These are phyloP conservation scores for Poeciliopsis presidionis DNA, from an alignment of 2,797 vertebrate species.

Conservation along the genomic window DNA sequence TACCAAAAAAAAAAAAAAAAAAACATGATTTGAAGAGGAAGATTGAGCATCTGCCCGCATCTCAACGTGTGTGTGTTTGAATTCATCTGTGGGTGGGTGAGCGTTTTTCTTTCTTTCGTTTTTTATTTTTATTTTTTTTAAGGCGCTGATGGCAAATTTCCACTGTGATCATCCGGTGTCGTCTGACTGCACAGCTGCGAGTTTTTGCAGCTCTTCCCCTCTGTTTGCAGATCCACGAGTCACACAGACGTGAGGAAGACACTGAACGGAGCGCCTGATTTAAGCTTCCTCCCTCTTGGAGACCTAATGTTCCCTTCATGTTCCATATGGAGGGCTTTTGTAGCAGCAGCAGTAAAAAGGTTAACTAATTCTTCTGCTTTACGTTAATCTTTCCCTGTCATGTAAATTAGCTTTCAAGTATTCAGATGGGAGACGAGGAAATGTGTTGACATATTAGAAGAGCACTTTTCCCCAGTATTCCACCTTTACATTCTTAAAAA, in stretches of 20 bases:
- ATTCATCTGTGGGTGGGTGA: conserved; percentile 17
- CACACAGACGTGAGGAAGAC: conserved; percentile 20
- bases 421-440: background rate
- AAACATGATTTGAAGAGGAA: conserved; percentile 20
- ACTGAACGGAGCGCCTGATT: conserved; percentile 8
- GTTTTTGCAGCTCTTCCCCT: conserved; percentile 19
- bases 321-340: background rate
- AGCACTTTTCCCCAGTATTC: conserved; percentile 2
- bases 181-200: conserved; percentile 39
- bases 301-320: conserved; percentile 44
- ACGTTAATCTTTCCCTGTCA: conserved; percentile 17
- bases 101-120: background rate
- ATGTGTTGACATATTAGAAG: conserved; percentile 14
- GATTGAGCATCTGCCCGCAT: conserved; percentile 16
- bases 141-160: conserved; percentile 55
- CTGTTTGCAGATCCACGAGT: conserved; percentile 40
- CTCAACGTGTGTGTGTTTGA: conserved; percentile 26
- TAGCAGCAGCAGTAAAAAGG: conserved; percentile 1
- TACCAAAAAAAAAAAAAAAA: background rate
- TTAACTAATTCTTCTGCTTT: conserved; percentile 15
- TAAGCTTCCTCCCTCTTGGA: conserved; percentile 1
- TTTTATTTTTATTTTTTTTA: background rate
- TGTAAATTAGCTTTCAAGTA: conserved; percentile 27
- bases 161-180: conserved; percentile 35
- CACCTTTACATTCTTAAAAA: conserved; percentile 8